phyloP scores from a whole-genome alignment of 2,113 vertebrate genomes.

The Prietella phreatophila region DNA sequence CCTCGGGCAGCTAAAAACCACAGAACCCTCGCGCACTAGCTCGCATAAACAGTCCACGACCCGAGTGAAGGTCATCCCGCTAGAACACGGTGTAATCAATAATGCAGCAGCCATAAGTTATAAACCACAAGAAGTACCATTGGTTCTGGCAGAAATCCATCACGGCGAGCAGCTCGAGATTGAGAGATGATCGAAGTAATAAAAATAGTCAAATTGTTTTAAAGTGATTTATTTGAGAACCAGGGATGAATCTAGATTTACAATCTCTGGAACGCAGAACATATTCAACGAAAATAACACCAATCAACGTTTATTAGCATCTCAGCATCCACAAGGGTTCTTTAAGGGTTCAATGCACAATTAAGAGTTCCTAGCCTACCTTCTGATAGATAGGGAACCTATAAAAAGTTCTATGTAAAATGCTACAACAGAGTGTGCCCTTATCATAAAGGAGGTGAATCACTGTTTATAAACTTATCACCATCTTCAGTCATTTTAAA shows the following conservation, averaged over 20 bases:
- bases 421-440: background rate
- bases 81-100: constrained; percentile 58
- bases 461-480: background rate
- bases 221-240: constrained; percentile 52
- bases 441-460: background rate
- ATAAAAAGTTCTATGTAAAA: background rate
- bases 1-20: background rate
- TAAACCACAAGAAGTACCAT: constrained; percentile 29
- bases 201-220: constrained; percentile 54
- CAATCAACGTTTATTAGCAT: constrained; percentile 8
- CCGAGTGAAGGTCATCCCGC: constrained; percentile 30
- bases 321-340: background rate
- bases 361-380: background rate
- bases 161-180: constrained; percentile 42
- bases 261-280: constrained; percentile 3
- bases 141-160: constrained; percentile 52
- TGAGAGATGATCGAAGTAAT: constrained; percentile 47
- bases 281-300: background rate
- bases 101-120: constrained; percentile 48
- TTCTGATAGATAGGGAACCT: background rate
- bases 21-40: background rate
- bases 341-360: background rate
- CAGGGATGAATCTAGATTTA: constrained; percentile 32
- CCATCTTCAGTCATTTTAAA: background rate
- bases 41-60: constrained; percentile 38